Percentiles rank a stretch among this genome's conserved stretches.
phyloP scores from a whole-genome alignment of 2,888 invertebrate species.

The Amiota minor region DNA sequence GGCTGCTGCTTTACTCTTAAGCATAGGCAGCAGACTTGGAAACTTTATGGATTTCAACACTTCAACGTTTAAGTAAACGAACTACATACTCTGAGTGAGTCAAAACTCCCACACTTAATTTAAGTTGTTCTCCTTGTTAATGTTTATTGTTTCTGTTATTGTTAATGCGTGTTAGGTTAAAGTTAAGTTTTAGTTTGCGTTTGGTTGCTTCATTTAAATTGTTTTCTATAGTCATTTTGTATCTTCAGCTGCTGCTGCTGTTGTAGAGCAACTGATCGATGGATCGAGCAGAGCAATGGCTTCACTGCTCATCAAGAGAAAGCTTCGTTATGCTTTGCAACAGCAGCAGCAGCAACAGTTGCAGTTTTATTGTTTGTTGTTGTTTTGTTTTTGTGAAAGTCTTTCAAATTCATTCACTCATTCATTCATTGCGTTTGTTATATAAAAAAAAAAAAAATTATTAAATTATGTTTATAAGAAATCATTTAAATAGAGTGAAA shows the following conservation, averaged over 20 bases:
- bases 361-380: conserved; percentile 47
- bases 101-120: conserved; percentile 64
- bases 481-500: conserved; percentile 66
- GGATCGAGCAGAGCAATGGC: too few species aligned
- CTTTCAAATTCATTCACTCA: conserved; percentile 32
- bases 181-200: conserved; percentile 33
- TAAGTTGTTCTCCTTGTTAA: conserved; percentile 41
- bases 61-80: not conserved
- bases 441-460: conserved; percentile 47
- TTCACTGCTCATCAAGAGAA: conserved; percentile 20
- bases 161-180: conserved; percentile 47
- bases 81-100: too few species aligned
- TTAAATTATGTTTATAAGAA: conserved; percentile 44
- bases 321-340: conserved; percentile 47
- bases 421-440: conserved; percentile 46
- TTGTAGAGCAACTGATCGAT: not conserved
- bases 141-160: conserved; percentile 45
- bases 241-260: not conserved
- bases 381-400: conserved; percentile 54
- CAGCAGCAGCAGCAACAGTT: conserved; percentile 50
- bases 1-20: conserved; percentile 8
- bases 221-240: not conserved
- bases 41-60: conserved; percentile 53
- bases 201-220: too few species aligned
- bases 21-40: not conserved